These are phyloP conservation scores for Vulpes ferrilata DNA, from an alignment of 2,113 vertebrate genomes.

Conservation along the genomic window DNA sequence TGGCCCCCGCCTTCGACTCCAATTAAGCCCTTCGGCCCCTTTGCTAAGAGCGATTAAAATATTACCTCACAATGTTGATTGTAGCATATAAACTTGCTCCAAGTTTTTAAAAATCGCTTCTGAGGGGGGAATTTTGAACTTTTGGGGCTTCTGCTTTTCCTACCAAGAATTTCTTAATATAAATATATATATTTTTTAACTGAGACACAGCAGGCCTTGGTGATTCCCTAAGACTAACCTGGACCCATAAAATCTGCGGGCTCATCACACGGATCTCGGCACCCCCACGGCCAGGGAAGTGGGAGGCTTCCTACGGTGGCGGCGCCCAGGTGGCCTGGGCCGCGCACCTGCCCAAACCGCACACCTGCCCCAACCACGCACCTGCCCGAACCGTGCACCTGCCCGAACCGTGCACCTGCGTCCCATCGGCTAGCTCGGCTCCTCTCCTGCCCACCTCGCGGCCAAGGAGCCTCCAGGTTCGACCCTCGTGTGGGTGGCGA, in stretches of 20 bases:
- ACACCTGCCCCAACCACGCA: no score
- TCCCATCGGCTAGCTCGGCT: no score
- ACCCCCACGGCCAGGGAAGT: no score
- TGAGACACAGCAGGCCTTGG: background rate
- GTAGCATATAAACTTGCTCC: background rate
- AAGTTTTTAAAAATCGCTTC: slow-evolving; percentile 1
- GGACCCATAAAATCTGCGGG: background rate
- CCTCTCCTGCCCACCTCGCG: no score
- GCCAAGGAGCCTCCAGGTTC: no score
- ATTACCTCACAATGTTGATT: slow-evolving; percentile 7
- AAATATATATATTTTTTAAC: background rate
- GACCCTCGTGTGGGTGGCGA: no score
- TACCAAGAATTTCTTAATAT: slow-evolving; percentile 7
- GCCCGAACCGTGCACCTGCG: no score
- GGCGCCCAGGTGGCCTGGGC: no score
- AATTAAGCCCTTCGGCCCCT: background rate
- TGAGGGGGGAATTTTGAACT: background rate
- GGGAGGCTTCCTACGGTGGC: no score
- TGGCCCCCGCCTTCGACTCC: background rate
- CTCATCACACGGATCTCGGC: background rate
- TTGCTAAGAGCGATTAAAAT: slow-evolving; percentile 52
- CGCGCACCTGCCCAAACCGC: no score
- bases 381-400: no score
- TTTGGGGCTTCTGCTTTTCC: background rate
- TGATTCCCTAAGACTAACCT: background rate